phyloP scores from a whole-genome alignment of 1,140 invertebrate species.

The Nixonia krombeini region DNA sequence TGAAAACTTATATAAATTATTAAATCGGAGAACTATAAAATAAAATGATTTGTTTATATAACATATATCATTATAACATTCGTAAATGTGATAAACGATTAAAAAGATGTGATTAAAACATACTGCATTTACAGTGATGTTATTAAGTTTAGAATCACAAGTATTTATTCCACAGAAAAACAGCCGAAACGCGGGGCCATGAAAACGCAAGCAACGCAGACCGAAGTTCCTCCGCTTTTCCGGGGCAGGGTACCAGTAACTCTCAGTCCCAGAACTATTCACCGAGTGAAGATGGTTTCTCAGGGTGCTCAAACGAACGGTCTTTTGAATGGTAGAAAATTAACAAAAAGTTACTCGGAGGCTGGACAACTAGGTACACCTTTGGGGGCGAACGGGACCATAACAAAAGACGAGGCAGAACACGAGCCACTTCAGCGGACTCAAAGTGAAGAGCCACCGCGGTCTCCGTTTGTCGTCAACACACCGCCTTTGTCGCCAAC shows the following conservation, averaged over 20 bases:
- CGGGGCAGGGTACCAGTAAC: slow-evolving; percentile 81
- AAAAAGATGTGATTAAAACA: no score
- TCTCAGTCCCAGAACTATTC: slow-evolving; percentile 80
- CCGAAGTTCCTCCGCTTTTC: slow-evolving; percentile 79
- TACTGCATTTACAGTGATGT: no score
- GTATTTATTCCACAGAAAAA: slow-evolving; percentile 75
- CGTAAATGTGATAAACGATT: no score
- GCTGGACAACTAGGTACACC: slow-evolving; percentile 75
- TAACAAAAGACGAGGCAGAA: slow-evolving; percentile 66
- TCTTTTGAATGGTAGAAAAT: slow-evolving; percentile 77
- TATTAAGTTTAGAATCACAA: not conserved
- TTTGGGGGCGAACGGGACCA: slow-evolving; percentile 52
- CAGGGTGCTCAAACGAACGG: slow-evolving; percentile 92
- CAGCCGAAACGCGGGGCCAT: slow-evolving; percentile 84
- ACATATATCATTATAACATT: no score
- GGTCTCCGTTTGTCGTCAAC: slow-evolving; percentile 77
- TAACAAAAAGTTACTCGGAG: slow-evolving; percentile 89
- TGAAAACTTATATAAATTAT: no score
- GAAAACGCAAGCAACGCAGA: slow-evolving; percentile 95
- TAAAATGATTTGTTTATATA: no score
- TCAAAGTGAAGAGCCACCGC: slow-evolving; percentile 85
- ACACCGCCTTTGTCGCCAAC: slow-evolving; percentile 58
- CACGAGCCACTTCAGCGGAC: slow-evolving; percentile 86
- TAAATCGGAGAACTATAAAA: no score
- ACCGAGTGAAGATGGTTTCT: slow-evolving; percentile 85